Percentiles rank a stretch among this genome's conserved stretches.
These are phyloP conservation scores for Callopanchax toddi DNA, from an alignment of 2,113 vertebrate species.

Conservation along the genomic window DNA sequence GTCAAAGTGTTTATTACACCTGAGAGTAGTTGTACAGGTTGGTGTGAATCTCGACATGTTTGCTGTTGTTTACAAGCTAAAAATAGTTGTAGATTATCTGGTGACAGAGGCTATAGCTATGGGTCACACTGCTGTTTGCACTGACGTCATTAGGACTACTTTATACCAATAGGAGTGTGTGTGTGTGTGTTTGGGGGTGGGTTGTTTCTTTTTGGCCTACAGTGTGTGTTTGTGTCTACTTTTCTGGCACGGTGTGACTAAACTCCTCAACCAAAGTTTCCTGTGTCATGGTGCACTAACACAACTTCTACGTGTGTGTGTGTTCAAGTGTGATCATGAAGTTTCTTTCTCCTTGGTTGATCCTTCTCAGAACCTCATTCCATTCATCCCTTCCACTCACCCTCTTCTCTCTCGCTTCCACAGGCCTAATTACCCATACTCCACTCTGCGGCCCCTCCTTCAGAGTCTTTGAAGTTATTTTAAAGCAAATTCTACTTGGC, in stretches of 20 bases:
- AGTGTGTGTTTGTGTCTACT: conserved; percentile 13
- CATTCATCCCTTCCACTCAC: conserved; percentile 60
- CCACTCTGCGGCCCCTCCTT: conserved; percentile 64
- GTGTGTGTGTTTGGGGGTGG: neutral
- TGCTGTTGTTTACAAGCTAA: conserved; percentile 46
- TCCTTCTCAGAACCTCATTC: conserved; percentile 30
- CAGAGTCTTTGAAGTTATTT: conserved; percentile 74
- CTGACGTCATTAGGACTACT: conserved; percentile 52
- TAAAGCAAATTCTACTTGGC: conserved; percentile 66
- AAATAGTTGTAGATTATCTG: conserved; percentile 64
- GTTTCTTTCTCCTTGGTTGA: neutral
- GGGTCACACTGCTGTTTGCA: conserved; percentile 24
- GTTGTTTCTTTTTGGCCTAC: no score
- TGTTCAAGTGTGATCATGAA: conserved; percentile 44
- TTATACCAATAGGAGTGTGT: conserved; percentile 19
- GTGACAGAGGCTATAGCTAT: conserved; percentile 32
- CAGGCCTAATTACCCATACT: conserved; percentile 70
- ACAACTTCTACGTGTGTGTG: conserved; percentile 12
- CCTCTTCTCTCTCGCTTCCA: conserved; percentile 49
- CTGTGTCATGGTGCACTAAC: conserved; percentile 38
- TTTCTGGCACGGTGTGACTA: conserved; percentile 23
- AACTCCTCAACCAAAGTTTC: conserved; percentile 38
- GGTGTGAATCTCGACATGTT: conserved; percentile 32
- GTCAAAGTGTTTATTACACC: conserved; percentile 25
- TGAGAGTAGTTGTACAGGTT: conserved; percentile 51